A percentile compares a stretch with the other conserved stretches of the same genome.
phyloP scores from a whole-genome alignment of 2,888 invertebrate species.

The Drepana falcataria region DNA sequence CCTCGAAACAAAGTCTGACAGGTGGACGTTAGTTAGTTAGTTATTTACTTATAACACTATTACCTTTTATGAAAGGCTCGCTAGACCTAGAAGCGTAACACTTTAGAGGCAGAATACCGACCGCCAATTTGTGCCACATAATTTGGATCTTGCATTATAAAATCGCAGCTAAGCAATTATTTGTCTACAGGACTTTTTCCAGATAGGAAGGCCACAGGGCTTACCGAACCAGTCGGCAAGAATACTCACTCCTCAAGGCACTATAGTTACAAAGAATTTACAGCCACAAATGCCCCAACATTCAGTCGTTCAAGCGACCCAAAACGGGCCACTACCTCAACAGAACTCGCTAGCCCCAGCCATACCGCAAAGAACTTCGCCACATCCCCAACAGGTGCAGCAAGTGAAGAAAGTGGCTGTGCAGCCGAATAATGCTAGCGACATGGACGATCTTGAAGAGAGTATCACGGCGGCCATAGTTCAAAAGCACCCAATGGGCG shows the following conservation, averaged over 20 bases:
- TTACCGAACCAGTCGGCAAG: slow-evolving; percentile 44
- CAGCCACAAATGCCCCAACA: slow-evolving; percentile 45
- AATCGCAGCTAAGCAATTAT: too few species aligned
- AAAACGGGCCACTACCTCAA: slow-evolving; percentile 51
- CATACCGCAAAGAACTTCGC: slow-evolving; percentile 46
- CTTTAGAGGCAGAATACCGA: too few species aligned
- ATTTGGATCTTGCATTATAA: too few species aligned
- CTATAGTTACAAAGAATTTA: slow-evolving; percentile 58
- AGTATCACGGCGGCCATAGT: slow-evolving; percentile 75
- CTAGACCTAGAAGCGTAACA: too few species aligned
- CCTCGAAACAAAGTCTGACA: too few species aligned
- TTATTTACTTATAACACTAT: too few species aligned
- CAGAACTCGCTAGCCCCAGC: slow-evolving; percentile 33
- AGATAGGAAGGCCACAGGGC: slow-evolving; percentile 56
- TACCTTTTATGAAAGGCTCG: too few species aligned
- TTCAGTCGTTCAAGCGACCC: slow-evolving; percentile 39
- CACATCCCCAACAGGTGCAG: slow-evolving; percentile 37
- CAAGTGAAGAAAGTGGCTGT: slow-evolving; percentile 63
- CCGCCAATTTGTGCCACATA: too few species aligned
- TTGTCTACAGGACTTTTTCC: slow-evolving; percentile 8
- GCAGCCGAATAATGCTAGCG: slow-evolving; percentile 66
- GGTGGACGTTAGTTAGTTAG: too few species aligned
- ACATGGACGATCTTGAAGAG: slow-evolving; percentile 75
- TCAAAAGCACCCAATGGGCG: slow-evolving; percentile 53
- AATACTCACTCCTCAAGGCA: slow-evolving; percentile 66